Base-by-base conservation (phyloP, 2,797 vertebrate species). In the Gorsachius magnificus region DNA sequence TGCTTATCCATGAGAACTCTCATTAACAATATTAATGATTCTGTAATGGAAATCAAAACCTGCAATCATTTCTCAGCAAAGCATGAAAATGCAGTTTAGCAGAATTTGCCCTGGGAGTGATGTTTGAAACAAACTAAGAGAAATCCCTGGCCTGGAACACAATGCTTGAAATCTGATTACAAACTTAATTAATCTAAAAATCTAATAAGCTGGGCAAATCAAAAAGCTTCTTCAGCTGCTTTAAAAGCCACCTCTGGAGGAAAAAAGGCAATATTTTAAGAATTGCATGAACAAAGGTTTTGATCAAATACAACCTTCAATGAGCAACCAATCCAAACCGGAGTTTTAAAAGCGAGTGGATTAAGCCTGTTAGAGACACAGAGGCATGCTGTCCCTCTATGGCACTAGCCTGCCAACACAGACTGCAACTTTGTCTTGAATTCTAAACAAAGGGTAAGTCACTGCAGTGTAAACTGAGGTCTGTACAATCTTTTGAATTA, bases 141-240 rank as follows among this genome's bases (percentile, higher is more conserved):
- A 96, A 97, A 96, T 96, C 95, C 94, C 82, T 90, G 80, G 83
- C 86, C 94, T 97, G 96, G 96, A 97, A 97, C 91, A 35, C 7
- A 54, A 95, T 93, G 83, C 89, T 97, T 93, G 76, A 97, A 97
- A 97, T 96, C 98, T 97, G 97, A 98, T 98, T 97, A 98, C 84
- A 82, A 97, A 97, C 76, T 95, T 97, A 97, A 97, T 97, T 97
- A 97, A 97, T 96, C 76, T 68, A 90, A 96, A 96, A 83, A 96
- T 97, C 76, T 97, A 93, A 87, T 90, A 93, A 95, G 77, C 63
- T 83, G 25, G 38, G 81, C 43, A 95, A 97, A 90, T 89, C 20
- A 94, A 45, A 95, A 96, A 91, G 68, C 86, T 84, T 95, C 81
- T 95, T 96, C 83, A 90, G 80, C 84, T 91, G 56, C 90, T 97